These are phyloP conservation scores for Vireo griseus DNA, from an alignment of 2,797 vertebrate species.

Conservation along the genomic window DNA sequence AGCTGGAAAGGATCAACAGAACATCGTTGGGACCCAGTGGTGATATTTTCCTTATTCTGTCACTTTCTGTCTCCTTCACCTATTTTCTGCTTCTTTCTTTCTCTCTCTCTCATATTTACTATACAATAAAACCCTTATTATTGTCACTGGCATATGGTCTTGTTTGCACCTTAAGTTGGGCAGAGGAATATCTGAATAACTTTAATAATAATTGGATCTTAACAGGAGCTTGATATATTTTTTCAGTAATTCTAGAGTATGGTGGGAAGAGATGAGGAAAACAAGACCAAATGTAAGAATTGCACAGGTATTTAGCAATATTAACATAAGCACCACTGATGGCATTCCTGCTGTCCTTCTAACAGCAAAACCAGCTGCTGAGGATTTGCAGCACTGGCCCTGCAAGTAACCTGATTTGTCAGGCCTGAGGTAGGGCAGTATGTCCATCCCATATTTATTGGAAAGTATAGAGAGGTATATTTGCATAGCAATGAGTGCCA, in stretches of 20 bases:
- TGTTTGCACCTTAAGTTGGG: too few relatives aligned
- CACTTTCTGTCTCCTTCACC: too few relatives aligned
- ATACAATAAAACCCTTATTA: too few relatives aligned
- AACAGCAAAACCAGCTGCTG: not conserved
- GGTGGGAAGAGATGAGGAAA: not conserved
- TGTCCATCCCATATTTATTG: not conserved
- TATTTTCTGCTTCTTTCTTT: too few relatives aligned
- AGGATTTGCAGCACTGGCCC: not conserved
- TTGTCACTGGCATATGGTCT: too few relatives aligned
- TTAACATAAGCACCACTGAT: not conserved
- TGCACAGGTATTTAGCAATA: not conserved
- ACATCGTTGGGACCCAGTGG: too few relatives aligned
- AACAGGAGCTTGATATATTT: not conserved
- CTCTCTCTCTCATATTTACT: too few relatives aligned
- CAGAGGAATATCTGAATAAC: too few relatives aligned
- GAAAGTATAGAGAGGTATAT: not conserved
- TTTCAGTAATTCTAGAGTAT: not conserved
- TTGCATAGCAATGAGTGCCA: not conserved
- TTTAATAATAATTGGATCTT: too few relatives aligned
- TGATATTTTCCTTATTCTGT: too few relatives aligned
- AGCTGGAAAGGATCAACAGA: too few relatives aligned
- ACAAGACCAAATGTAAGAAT: not conserved
- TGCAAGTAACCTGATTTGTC: not conserved
- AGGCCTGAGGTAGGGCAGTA: not conserved
- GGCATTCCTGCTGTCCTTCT: not conserved